phyloP scores from a whole-genome alignment of 92 coral and sea anemone genomes.

The Actinostola sp. region DNA sequence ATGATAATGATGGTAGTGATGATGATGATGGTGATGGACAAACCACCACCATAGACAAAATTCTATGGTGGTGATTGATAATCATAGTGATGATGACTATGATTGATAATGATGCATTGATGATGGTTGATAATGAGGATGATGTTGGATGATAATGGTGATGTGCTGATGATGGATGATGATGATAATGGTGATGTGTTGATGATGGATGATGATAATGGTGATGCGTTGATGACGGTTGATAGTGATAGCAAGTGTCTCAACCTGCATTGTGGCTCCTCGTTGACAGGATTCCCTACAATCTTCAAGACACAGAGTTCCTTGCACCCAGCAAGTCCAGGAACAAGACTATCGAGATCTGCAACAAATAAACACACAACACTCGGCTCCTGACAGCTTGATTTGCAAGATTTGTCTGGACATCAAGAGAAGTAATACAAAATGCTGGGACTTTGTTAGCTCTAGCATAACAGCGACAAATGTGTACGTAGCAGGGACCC shows the following conservation, averaged over 20 bases:
- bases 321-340: constrained; percentile 65
- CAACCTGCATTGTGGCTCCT: constrained; percentile 90
- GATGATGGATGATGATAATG: background rate
- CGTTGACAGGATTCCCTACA: constrained; percentile 85
- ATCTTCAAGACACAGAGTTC: constrained; percentile 52
- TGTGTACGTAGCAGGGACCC: no score
- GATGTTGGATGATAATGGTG: background rate
- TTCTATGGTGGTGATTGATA: no score
- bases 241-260: no score
- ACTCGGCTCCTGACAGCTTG: background rate
- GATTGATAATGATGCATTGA: background rate
- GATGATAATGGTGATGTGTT: background rate
- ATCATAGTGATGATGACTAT: background rate
- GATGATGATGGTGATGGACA: background rate
- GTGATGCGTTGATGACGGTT: background rate
- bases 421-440: no score
- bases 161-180: background rate
- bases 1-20: background rate
- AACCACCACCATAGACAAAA: no score
- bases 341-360: constrained; percentile 82
- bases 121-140: background rate
- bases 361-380: constrained; percentile 1
- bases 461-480: no score
- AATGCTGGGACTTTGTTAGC: no score
- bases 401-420: background rate